These are phyloP conservation scores for Belgica antarctica DNA, from an alignment of 2,888 invertebrate species.

Conservation along the genomic window DNA sequence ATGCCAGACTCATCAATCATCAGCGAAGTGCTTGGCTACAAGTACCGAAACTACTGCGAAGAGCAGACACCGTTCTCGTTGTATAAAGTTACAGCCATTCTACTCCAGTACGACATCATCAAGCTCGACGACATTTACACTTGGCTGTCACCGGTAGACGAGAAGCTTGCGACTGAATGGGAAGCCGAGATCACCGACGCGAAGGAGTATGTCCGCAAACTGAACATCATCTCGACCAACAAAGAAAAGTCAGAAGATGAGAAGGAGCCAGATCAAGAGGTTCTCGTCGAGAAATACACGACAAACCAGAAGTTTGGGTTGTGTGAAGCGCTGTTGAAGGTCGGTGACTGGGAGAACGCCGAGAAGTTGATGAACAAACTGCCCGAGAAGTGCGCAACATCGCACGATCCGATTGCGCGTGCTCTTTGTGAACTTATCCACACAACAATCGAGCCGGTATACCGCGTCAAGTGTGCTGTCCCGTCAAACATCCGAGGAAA, in stretches of 20 bases:
- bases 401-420: conserved; percentile 73
- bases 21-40: conserved; percentile 93
- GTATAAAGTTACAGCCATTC: conserved; percentile 83
- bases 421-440: conserved; percentile 79
- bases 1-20: conserved; percentile 85
- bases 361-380: conserved; percentile 74
- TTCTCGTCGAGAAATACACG: conserved; percentile 50
- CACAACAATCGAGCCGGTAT: conserved; percentile 81
- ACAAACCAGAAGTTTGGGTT: conserved; percentile 91
- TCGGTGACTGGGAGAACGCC: conserved; percentile 90
- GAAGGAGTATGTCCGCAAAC: conserved; percentile 82
- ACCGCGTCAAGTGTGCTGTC: conserved; percentile 74
- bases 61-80: conserved; percentile 74
- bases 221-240: conserved; percentile 78
- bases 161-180: conserved; percentile 73
- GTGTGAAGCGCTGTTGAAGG: conserved; percentile 79
- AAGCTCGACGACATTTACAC: conserved; percentile 83
- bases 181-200: conserved; percentile 80
- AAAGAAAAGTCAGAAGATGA: conserved; percentile 75
- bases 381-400: conserved; percentile 76
- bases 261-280: conserved; percentile 63
- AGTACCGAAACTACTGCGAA: conserved; percentile 70
- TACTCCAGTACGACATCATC: conserved; percentile 85
- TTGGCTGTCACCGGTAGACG: conserved; percentile 86
- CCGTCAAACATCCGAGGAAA: conserved; percentile 53